Evolutionary conservation across 2,797 vertebrate genomes (phyloP).

Genomic region (Enteromius viviparus): DNA sequence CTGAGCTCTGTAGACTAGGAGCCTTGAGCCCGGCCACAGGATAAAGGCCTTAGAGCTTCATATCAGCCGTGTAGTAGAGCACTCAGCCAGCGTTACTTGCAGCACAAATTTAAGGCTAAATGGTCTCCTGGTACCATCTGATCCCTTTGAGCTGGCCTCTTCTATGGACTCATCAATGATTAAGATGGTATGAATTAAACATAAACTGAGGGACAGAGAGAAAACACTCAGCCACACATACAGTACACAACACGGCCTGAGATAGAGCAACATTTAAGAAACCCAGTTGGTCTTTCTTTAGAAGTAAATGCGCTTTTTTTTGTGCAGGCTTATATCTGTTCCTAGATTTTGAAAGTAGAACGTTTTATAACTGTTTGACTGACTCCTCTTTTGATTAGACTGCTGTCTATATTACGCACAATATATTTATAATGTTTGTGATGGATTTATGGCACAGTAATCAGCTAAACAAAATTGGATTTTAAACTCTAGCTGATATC

Average conservation of each 20-base stretch:
- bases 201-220: constrained; percentile 66
- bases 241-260: background rate
- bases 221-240: constrained; percentile 55
- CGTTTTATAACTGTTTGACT: background rate
- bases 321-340: background rate
- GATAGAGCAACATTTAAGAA: background rate
- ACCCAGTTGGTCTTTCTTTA: background rate
- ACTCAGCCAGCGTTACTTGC: constrained; percentile 4
- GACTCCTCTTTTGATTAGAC: background rate
- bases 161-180: constrained; percentile 73
- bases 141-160: constrained; percentile 59
- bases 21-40: background rate
- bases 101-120: constrained; percentile 53
- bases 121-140: constrained; percentile 59
- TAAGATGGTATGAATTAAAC: constrained; percentile 74
- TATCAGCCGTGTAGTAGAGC: background rate
- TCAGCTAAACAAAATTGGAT: background rate
- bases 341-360: background rate
- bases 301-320: background rate
- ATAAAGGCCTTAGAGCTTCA: constrained; percentile 18
- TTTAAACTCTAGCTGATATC: background rate
- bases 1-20: background rate
- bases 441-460: background rate
- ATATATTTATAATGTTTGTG: background rate
- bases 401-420: background rate